Conservation (phyloP, 2,888 invertebrate genomes). For the Eurois occulta region DNA sequence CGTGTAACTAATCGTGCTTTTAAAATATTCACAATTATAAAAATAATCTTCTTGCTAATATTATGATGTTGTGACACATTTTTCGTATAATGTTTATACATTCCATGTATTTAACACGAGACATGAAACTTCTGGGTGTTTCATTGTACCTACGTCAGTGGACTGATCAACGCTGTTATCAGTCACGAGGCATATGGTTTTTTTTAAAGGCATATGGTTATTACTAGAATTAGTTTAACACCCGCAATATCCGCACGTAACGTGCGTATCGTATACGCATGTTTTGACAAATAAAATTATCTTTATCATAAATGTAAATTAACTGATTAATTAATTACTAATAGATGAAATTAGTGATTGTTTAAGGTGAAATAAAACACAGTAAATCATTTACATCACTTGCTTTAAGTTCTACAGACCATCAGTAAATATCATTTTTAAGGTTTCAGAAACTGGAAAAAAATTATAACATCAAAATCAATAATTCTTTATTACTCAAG, state of each 20-base stretch:
- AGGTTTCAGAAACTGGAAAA: too few relatives aligned
- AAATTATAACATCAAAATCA: too few relatives aligned
- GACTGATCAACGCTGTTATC: not conserved
- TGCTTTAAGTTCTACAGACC: too few relatives aligned
- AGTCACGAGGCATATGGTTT: not conserved
- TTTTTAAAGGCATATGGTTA: not conserved
- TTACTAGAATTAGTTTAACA: not conserved
- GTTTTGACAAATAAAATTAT: too few relatives aligned
- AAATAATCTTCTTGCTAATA: slow-evolving; percentile 31
- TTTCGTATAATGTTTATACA: slow-evolving; percentile 37
- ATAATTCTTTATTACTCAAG: too few relatives aligned
- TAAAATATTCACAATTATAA: slow-evolving; percentile 37
- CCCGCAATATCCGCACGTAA: too few relatives aligned
- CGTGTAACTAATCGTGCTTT: slow-evolving; percentile 41
- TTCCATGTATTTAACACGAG: slow-evolving; percentile 8
- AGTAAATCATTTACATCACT: too few relatives aligned
- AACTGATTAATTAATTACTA: not conserved
- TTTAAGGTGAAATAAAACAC: too few relatives aligned
- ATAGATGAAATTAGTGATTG: not conserved
- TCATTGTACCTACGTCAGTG: slow-evolving; percentile 2
- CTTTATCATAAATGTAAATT: too few relatives aligned
- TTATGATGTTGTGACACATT: slow-evolving; percentile 37
- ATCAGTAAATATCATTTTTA: not conserved
- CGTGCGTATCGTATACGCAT: too few relatives aligned
- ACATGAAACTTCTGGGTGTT: not conserved